Evolutionary conservation across 2,113 vertebrate genomes (phyloP).

Genomic region (Gymnarchus niloticus): DNA sequence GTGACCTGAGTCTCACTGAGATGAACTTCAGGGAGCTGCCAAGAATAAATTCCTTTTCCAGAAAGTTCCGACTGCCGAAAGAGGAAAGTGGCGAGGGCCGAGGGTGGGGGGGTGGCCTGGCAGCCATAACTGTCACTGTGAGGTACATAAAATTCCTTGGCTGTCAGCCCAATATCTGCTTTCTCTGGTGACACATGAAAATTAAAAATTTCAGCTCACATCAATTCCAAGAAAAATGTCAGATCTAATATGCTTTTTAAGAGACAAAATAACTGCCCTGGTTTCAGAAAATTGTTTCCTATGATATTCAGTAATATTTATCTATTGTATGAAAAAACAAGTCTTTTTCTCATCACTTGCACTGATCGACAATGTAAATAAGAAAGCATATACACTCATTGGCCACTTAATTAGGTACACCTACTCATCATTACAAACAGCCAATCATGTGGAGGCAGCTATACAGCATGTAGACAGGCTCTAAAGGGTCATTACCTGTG

Average conservation of each 20-base stretch:
- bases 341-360: too few relatives aligned
- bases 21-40: not conserved
- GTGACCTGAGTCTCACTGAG: not conserved
- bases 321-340: not conserved
- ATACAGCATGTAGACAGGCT: not conserved
- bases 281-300: not conserved
- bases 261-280: not conserved
- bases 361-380: not conserved
- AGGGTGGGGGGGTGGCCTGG: not conserved
- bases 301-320: not conserved
- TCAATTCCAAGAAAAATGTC: not conserved
- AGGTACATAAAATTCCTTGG: not conserved
- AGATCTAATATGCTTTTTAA: constrained; percentile 7
- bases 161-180: not conserved
- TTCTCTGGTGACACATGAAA: not conserved
- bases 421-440: not conserved
- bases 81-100: not conserved
- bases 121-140: not conserved
- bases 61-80: not conserved
- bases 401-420: not conserved
- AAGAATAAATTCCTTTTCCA: not conserved
- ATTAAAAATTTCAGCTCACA: not conserved
- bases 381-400: not conserved
- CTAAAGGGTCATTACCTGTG: not conserved
- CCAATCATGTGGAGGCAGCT: not conserved